Conservation (phyloP, 1,140 invertebrate genomes). For the Pseudomyrmex cubaensis region DNA sequence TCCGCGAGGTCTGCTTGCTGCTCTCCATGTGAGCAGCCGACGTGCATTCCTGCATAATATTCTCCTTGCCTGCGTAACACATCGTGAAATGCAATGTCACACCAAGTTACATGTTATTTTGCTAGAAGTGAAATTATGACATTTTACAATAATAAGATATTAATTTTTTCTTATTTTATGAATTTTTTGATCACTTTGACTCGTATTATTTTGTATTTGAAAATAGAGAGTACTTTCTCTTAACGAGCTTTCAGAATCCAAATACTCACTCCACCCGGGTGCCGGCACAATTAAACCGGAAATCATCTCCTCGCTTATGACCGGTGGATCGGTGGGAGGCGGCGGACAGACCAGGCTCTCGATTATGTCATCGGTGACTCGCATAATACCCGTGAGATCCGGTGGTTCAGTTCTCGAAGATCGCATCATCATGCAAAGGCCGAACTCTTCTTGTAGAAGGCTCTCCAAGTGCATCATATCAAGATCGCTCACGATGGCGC, state of each 20-base stretch:
- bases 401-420: slow-evolving; percentile 97
- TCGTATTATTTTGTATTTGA: not conserved
- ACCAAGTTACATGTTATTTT: not conserved
- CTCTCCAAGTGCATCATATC: slow-evolving; percentile 99
- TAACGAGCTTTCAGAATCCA: not conserved
- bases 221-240: not conserved
- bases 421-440: slow-evolving; percentile 98
- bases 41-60: slow-evolving; percentile 80
- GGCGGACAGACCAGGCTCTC: slow-evolving; percentile 98
- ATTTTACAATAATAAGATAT: too few species aligned
- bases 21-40: slow-evolving; percentile 78
- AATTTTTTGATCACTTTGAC: too few species aligned
- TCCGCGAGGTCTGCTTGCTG: slow-evolving; percentile 88
- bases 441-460: slow-evolving; percentile 97
- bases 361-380: slow-evolving; percentile 96
- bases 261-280: slow-evolving; percentile 94
- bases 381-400: slow-evolving; percentile 92
- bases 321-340: slow-evolving; percentile 95
- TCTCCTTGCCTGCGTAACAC: slow-evolving; percentile 79
- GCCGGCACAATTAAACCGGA: slow-evolving; percentile 97
- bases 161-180: too few species aligned
- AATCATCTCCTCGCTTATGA: slow-evolving; percentile 98
- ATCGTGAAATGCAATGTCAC: not conserved
- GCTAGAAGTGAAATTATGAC: too few species aligned
- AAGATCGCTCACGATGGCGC: slow-evolving; percentile 97